Evolutionary conservation across 2,888 invertebrate genomes (phyloP).

Genomic region (Drosophila sordidula): DNA sequence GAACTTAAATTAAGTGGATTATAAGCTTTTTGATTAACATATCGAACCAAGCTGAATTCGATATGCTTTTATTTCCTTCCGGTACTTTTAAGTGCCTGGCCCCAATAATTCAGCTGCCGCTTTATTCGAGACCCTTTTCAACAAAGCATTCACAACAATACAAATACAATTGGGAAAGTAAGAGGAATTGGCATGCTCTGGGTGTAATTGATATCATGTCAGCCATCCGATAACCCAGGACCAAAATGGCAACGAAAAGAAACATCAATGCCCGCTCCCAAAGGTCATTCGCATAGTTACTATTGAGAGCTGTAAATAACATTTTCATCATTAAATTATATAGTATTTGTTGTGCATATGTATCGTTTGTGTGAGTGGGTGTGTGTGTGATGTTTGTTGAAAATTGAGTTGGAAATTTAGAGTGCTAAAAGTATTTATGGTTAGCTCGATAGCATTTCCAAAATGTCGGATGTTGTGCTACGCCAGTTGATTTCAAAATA

Average conservation of each 20-base stretch:
- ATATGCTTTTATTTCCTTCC: constrained; percentile 38
- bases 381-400: constrained; percentile 21
- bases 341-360: constrained; percentile 27
- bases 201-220: constrained; percentile 71
- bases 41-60: constrained; percentile 30
- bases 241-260: constrained; percentile 25
- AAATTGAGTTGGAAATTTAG: constrained; percentile 72
- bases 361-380: constrained; percentile 9
- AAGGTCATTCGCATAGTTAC: constrained; percentile 39
- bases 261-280: constrained; percentile 10
- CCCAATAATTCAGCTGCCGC: constrained; percentile 29
- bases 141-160: constrained; percentile 34
- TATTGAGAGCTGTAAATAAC: constrained; percentile 71
- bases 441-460: constrained; percentile 61
- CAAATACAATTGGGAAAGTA: constrained; percentile 44
- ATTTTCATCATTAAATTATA: constrained; percentile 72
- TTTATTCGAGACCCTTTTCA: constrained; percentile 48
- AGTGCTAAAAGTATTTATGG: constrained; percentile 73
- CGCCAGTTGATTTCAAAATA: constrained; percentile 48
- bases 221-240: constrained; percentile 33
- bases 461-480: constrained; percentile 31
- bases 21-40: constrained; percentile 31
- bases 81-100: constrained; percentile 41
- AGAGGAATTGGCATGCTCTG: constrained; percentile 68
- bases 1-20: constrained; percentile 8